A percentile compares a stretch with the other conserved stretches of the same genome.
Evolutionary conservation across 2,888 invertebrate genomes (phyloP).

Genomic region (Eristalinus aeneus): DNA sequence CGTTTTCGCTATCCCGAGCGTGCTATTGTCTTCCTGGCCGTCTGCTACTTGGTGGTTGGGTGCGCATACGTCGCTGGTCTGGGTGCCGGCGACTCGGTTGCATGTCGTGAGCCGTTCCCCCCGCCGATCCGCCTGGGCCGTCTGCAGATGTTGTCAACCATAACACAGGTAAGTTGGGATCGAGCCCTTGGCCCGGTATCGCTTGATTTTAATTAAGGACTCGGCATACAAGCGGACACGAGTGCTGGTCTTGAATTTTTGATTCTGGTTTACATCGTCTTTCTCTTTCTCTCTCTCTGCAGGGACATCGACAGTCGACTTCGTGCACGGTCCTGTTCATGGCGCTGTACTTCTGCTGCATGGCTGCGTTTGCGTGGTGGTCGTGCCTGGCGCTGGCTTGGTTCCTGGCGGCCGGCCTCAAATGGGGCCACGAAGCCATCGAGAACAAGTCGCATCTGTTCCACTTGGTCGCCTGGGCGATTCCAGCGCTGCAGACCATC

Average conservation of each 20-base stretch:
- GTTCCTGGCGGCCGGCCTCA: slow-evolving; percentile 97
- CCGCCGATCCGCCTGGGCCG: slow-evolving; percentile 86
- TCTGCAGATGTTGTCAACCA: slow-evolving; percentile 89
- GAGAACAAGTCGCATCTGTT: slow-evolving; percentile 98
- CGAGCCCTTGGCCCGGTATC: background rate
- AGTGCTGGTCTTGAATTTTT: slow-evolving; percentile 24
- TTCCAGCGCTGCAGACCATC: slow-evolving; percentile 97
- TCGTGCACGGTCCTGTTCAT: slow-evolving; percentile 96
- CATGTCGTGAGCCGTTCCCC: slow-evolving; percentile 91
- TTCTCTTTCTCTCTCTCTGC: slow-evolving; percentile 50
- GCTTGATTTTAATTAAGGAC: slow-evolving; percentile 64
- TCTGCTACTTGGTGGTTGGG: slow-evolving; percentile 97
- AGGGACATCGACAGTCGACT: slow-evolving; percentile 81
- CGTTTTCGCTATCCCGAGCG: slow-evolving; percentile 98
- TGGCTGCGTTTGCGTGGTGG: slow-evolving; percentile 99
- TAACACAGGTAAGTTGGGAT: slow-evolving; percentile 88
- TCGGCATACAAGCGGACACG: slow-evolving; percentile 21
- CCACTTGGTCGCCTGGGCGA: slow-evolving; percentile 98
- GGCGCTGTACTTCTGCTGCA: slow-evolving; percentile 97
- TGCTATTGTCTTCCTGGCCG: slow-evolving; percentile 97
- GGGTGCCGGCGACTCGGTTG: slow-evolving; percentile 89
- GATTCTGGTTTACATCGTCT: background rate
- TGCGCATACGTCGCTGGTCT: slow-evolving; percentile 94
- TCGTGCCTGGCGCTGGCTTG: slow-evolving; percentile 97
- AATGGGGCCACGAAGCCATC: slow-evolving; percentile 99